Conservation (phyloP, 2,113 vertebrate species). For the Chloropsis cyanopogon region DNA sequence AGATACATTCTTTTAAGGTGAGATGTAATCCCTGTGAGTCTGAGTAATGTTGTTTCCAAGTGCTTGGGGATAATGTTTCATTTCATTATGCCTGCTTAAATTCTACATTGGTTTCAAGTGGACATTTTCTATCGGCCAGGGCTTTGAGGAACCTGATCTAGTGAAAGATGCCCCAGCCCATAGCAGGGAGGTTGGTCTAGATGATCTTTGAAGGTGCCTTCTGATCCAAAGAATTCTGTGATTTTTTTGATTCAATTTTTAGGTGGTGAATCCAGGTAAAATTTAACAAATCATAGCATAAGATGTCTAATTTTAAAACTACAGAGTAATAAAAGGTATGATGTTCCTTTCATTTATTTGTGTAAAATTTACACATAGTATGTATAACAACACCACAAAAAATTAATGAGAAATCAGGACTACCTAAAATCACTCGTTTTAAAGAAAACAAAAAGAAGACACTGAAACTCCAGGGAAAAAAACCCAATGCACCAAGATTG, state of each 20-base stretch:
- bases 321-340: neutral
- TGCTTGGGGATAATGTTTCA: neutral
- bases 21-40: conserved; percentile 6
- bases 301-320: neutral
- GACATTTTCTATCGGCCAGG: neutral
- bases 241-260: neutral
- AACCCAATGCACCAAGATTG: neutral
- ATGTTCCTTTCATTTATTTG: neutral
- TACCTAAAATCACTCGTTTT: neutral
- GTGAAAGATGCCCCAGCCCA: neutral
- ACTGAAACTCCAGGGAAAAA: neutral
- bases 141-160: neutral
- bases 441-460: neutral
- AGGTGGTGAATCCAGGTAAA: neutral
- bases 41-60: neutral
- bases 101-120: neutral
- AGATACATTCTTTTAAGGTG: conserved; percentile 7
- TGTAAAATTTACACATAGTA: neutral
- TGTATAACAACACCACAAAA: neutral
- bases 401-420: neutral
- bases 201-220: neutral
- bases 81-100: neutral
- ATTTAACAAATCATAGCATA: neutral
- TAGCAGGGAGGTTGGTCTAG: neutral
- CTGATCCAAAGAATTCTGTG: neutral